Percentiles rank a stretch among this genome's conserved stretches.
phyloP scores from a whole-genome alignment of 2,888 invertebrate species.

The Synergus itoensis region DNA sequence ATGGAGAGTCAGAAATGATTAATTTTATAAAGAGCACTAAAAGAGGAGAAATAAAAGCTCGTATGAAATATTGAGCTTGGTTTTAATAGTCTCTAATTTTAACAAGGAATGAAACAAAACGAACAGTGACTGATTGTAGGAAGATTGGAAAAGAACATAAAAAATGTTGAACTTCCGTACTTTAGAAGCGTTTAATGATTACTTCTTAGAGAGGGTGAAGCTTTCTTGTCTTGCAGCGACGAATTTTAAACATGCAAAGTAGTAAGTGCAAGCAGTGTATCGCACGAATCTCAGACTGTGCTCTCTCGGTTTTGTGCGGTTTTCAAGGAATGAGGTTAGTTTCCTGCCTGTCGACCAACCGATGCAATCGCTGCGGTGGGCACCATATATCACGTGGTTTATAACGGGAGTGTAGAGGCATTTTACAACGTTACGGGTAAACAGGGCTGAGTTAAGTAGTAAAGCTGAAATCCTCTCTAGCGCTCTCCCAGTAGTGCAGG shows the following conservation, averaged over 20 bases:
- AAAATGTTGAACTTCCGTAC: background rate
- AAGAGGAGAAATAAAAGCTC: background rate
- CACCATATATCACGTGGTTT: conserved; percentile 71
- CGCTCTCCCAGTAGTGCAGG: conserved; percentile 54
- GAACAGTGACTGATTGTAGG: background rate
- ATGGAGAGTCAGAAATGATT: background rate
- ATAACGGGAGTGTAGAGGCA: conserved; percentile 63
- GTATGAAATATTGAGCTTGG: background rate
- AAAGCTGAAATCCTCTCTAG: conserved; percentile 50
- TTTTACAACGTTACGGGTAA: conserved; percentile 66
- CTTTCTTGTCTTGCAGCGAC: conserved; percentile 31
- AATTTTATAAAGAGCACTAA: background rate
- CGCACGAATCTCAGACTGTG: background rate
- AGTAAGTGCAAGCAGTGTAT: conserved; percentile 15
- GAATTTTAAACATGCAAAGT: conserved; percentile 44
- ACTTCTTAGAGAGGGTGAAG: background rate
- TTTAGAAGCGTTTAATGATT: background rate
- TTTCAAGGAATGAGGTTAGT: conserved; percentile 57
- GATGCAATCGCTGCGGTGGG: conserved; percentile 66
- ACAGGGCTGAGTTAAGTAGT: conserved; percentile 68
- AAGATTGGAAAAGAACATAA: conserved; percentile 16
- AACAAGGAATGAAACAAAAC: background rate
- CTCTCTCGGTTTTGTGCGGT: conserved; percentile 40
- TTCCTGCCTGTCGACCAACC: conserved; percentile 60
- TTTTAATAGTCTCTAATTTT: background rate